Evolutionary conservation across 2,888 invertebrate species (phyloP), one percentile per base, ranked within the genome.

Genomic region (Ophion obscuratus): DNA sequence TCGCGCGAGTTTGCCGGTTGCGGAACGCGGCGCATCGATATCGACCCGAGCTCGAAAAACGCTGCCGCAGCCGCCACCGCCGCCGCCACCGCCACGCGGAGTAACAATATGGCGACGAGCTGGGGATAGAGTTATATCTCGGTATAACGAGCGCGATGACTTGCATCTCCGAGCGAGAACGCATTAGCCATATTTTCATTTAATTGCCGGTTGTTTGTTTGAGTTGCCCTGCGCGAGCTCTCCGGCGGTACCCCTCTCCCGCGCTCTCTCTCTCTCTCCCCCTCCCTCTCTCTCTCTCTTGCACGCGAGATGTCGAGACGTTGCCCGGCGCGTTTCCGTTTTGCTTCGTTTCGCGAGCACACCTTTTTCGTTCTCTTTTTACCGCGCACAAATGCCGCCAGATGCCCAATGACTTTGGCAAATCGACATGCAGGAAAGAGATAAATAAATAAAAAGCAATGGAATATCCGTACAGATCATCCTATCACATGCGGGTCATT

Each of bases 191-290:
- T 93, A 93, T 93, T 93, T 93, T 93, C 93, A 93, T 93, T 92
- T 93, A 93, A 93, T 93, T 93, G 93, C 91, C 92, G 92, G 93
- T 93, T 93, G 93, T 93, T 93, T 93, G 93, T 93, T 93, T 92
- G 93, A 93, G 87, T 87, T 87, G 53, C 85, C 88, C 84, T 83
- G 85, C 86, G 87, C 83, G 85, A 73, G 84, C 84, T 81, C 68
- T 27, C 82, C 24, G 44, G 47, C 20, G 44, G 53, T 17, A 53
- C 36, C 68, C 53, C 68, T 61, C 47, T 24, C 36, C 14, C n/a
- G 20, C 31, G 0, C 11, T 24, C 20, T n/a, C 73, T 0, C 61
- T 7, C 61, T 24, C 61, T 24, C 61, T 5, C 4, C 0, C 40
- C 57, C 10, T 57, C 74, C 5, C 27, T 61, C 82, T 24, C 67